Evolutionary conservation across 92 coral and sea anemone species (phyloP).

Genomic region (Porites divaricata): DNA sequence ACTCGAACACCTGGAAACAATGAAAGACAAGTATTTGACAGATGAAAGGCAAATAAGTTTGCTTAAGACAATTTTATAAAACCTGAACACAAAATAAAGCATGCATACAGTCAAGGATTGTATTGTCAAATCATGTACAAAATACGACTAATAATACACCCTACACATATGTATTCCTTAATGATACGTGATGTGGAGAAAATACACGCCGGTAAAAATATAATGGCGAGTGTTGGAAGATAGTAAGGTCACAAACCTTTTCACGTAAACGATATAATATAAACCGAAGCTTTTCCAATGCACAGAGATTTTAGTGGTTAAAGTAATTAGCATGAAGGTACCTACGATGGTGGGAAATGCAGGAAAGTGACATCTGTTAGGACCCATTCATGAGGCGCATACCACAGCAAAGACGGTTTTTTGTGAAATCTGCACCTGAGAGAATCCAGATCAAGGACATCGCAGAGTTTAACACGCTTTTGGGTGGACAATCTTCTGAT

Average conservation of each 20-base stretch:
- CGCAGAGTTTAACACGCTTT: constrained; percentile 35
- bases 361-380: constrained; percentile 25
- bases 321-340: too few relatives aligned
- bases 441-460: constrained; percentile 65
- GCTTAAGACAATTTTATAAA: neutral
- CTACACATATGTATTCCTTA: neutral
- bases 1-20: neutral
- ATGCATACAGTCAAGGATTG: constrained; percentile 9
- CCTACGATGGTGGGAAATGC: constrained; percentile 2
- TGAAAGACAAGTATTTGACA: constrained; percentile 24
- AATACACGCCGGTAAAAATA: neutral
- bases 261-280: neutral
- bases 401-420: constrained; percentile 38
- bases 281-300: neutral
- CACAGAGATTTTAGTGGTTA: constrained; percentile 4
- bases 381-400: constrained; percentile 36
- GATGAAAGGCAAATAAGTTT: constrained; percentile 9
- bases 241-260: constrained; percentile 9
- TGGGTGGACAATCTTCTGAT: neutral
- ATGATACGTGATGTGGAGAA: neutral
- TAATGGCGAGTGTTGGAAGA: neutral
- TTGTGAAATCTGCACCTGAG: constrained; percentile 74
- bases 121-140: constrained; percentile 10
- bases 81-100: neutral
- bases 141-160: neutral